Conservation (phyloP, 2,888 invertebrate genomes). For the Meteorus cinctellus region DNA sequence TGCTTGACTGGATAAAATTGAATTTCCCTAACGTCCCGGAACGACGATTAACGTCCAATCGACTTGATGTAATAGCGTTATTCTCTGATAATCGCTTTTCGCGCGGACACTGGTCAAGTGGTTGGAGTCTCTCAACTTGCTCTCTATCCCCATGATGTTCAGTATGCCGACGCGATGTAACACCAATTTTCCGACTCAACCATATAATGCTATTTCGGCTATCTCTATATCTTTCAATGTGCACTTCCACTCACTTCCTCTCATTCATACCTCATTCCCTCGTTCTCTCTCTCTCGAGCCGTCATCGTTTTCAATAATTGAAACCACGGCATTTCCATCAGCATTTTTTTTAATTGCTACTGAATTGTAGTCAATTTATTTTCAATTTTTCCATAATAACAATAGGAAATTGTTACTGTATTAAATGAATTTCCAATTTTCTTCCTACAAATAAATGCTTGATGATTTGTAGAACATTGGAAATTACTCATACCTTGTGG, state of each 20-base stretch:
- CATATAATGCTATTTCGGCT: neutral
- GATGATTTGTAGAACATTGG: too few relatives aligned
- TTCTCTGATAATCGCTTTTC: constrained; percentile 61
- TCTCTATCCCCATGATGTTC: constrained; percentile 27
- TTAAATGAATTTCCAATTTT: too few relatives aligned
- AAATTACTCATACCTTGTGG: too few relatives aligned
- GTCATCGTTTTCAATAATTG: neutral
- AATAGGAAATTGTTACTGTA: too few relatives aligned
- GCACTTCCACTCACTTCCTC: neutral
- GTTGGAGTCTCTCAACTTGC: constrained; percentile 45
- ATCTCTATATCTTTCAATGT: neutral
- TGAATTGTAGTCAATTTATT: neutral
- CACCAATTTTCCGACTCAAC: constrained; percentile 4
- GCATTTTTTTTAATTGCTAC: neutral
- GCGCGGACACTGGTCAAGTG: constrained; percentile 16
- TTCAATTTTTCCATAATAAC: neutral
- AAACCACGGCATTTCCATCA: neutral
- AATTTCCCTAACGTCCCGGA: constrained; percentile 55
- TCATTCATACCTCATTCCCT: neutral
- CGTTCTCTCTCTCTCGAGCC: neutral
- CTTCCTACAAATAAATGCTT: too few relatives aligned
- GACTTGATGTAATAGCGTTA: constrained; percentile 61
- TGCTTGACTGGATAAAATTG: constrained; percentile 55
- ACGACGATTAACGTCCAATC: constrained; percentile 62
- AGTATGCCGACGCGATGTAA: neutral